Conservation (phyloP, 2,113 vertebrate species). For the Psettodes erumei region DNA sequence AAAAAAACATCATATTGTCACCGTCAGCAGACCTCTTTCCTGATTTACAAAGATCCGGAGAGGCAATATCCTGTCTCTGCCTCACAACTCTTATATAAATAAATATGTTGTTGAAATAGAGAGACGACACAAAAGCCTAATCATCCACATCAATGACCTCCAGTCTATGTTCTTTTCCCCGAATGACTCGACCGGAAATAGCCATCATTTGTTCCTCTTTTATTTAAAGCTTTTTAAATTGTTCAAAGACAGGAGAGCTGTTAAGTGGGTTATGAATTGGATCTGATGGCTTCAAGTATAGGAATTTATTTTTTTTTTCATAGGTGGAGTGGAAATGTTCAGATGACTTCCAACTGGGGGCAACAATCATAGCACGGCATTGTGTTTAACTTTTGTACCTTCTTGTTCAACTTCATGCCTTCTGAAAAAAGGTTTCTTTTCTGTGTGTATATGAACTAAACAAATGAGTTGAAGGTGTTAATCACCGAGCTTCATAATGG, state of each 20-base stretch:
- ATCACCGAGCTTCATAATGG: no score
- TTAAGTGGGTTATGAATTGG: neutral
- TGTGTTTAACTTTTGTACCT: no score
- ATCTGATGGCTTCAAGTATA: no score
- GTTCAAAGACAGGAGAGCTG: no score
- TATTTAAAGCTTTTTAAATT: neutral
- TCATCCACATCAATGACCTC: neutral
- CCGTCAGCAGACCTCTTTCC: neutral
- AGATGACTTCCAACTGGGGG: no score
- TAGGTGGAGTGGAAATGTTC: no score
- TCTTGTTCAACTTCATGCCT: no score
- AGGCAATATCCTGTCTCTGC: constrained; percentile 15
- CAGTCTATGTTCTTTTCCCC: neutral
- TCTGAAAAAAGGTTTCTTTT: no score
- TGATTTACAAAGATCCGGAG: constrained; percentile 17
- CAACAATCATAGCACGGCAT: no score
- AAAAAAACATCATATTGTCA: neutral
- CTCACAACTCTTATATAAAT: constrained; percentile 28
- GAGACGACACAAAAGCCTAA: neutral
- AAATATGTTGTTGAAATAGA: constrained; percentile 1
- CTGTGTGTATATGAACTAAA: no score
- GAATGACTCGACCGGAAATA: neutral
- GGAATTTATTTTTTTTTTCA: no score
- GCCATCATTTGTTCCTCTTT: neutral
- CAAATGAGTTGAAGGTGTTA: no score